Conservation (phyloP, 1,140 invertebrate genomes). For the Drosophila willistoni region DNA sequence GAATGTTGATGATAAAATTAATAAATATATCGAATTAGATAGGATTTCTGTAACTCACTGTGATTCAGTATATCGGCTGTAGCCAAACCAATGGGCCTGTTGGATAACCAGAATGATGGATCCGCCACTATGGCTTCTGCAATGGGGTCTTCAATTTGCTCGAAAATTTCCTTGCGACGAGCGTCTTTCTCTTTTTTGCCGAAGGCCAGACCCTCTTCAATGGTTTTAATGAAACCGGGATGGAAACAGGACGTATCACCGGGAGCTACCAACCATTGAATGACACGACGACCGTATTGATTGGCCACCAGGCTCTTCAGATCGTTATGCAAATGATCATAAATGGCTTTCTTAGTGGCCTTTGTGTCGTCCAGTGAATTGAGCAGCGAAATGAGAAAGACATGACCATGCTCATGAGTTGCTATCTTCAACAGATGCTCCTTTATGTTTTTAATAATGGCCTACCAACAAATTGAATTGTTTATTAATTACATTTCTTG, state of each 20-base stretch:
- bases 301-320: conserved; percentile 88
- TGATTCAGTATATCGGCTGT: conserved; percentile 88
- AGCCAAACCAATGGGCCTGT: conserved; percentile 88
- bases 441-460: conserved; percentile 92
- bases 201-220: conserved; percentile 89
- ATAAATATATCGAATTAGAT: no score
- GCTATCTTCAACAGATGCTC: conserved; percentile 91
- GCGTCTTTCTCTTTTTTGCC: conserved; percentile 91
- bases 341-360: conserved; percentile 92
- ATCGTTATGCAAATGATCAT: conserved; percentile 89
- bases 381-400: conserved; percentile 92
- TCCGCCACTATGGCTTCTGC: conserved; percentile 87
- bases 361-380: conserved; percentile 97
- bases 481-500: background rate
- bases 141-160: conserved; percentile 86
- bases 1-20: no score
- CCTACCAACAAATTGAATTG: conserved; percentile 67
- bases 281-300: conserved; percentile 89
- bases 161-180: conserved; percentile 89
- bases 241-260: conserved; percentile 90
- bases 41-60: conserved; percentile 71
- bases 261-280: conserved; percentile 93
- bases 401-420: conserved; percentile 93
- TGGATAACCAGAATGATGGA: conserved; percentile 87
- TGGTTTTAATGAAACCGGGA: conserved; percentile 87